These are phyloP conservation scores for Tichodroma muraria DNA, from an alignment of 2,113 vertebrate genomes.

Conservation along the genomic window DNA sequence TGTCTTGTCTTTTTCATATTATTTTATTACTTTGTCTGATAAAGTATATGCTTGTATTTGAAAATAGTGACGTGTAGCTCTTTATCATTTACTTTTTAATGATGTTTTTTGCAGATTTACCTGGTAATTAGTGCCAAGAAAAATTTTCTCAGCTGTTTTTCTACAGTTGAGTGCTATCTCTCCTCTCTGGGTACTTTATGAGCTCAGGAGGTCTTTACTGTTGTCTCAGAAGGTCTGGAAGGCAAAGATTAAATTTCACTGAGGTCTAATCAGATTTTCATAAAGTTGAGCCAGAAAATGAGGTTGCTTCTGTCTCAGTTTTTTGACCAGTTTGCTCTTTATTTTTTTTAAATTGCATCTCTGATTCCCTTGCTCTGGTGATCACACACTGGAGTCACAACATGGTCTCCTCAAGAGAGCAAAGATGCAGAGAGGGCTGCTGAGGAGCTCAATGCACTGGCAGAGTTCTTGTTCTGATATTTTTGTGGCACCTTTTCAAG, in stretches of 20 bases:
- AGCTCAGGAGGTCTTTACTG: neutral
- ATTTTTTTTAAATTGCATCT: neutral
- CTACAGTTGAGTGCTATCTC: neutral
- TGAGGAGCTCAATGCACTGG: neutral
- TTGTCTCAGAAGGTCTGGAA: neutral
- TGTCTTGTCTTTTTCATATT: neutral
- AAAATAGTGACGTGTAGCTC: neutral
- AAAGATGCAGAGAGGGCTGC: neutral
- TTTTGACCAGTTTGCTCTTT: neutral
- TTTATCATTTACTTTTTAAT: neutral
- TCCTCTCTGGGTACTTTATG: neutral
- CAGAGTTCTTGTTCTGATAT: neutral
- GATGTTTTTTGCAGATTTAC: neutral
- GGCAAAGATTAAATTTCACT: neutral
- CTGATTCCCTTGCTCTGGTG: neutral
- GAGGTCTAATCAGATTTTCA: neutral
- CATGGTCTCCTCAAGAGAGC: neutral
- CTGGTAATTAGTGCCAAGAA: neutral
- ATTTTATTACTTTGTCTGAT: neutral
- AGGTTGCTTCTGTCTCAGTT: neutral
- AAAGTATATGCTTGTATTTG: neutral
- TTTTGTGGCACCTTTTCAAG: accelerated
- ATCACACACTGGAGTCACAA: neutral
- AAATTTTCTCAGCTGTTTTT: neutral
- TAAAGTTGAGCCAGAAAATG: neutral